Percentiles rank a stretch among this genome's conserved stretches.
phyloP scores from a whole-genome alignment of 2,797 vertebrate species.

The Glossophaga mutica region DNA sequence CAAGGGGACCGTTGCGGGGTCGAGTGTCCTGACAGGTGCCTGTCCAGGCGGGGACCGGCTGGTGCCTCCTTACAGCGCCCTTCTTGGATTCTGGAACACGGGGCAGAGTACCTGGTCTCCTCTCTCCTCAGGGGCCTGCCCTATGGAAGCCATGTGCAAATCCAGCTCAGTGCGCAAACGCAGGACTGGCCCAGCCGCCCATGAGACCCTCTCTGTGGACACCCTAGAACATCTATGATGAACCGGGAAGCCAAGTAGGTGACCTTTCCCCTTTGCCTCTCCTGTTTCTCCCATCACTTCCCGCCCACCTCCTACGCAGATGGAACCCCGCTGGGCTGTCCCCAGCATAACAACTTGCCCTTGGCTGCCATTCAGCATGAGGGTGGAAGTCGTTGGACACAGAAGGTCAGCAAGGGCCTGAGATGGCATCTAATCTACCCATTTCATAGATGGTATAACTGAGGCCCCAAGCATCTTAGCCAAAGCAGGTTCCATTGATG shows the following conservation, averaged over 20 bases:
- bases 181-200: not conserved
- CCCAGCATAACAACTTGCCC: not conserved
- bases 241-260: constrained; percentile 45
- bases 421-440: not conserved
- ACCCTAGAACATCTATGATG: not conserved
- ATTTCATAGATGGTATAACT: not conserved
- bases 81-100: not conserved
- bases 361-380: not conserved
- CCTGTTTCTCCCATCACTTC: no score
- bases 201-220: not conserved
- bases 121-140: not conserved
- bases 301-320: not conserved
- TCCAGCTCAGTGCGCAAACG: not conserved
- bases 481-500: not conserved
- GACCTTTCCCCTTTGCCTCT: not conserved
- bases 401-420: not conserved
- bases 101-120: not conserved
- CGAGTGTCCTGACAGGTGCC: not conserved
- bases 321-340: not conserved
- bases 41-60: not conserved
- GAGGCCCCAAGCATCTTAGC: not conserved
- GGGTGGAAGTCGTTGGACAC: not conserved
- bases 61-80: not conserved
- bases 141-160: not conserved
- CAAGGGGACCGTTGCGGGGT: not conserved